Conservation (phyloP, 2,113 vertebrate genomes). For the Etheostoma cragini region DNA sequence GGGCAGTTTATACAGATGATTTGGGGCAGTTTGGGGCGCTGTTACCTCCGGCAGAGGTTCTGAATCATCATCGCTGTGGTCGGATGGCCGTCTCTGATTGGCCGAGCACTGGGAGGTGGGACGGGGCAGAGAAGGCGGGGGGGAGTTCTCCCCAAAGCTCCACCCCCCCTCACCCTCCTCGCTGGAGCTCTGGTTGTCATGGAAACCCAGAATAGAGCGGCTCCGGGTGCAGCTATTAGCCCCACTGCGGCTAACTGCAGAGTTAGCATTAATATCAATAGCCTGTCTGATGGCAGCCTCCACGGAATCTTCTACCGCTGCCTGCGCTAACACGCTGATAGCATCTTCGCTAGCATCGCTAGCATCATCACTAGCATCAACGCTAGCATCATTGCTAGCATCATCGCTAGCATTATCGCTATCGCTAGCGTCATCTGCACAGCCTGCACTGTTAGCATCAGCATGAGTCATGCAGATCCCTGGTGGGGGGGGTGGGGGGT, state of each 20-base stretch:
- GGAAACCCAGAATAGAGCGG: neutral
- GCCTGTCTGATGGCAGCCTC: constrained; percentile 47
- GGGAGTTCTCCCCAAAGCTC: constrained; percentile 38
- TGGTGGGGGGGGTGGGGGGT: constrained; percentile 38
- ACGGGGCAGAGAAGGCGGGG: constrained; percentile 2
- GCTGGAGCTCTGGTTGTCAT: constrained; percentile 24
- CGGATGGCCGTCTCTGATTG: constrained; percentile 11
- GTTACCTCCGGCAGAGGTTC: constrained; percentile 65
- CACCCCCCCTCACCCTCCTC: constrained; percentile 33
- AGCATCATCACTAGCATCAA: constrained; percentile 39
- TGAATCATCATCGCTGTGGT: constrained; percentile 38
- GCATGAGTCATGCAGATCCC: constrained; percentile 8
- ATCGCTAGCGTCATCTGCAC: constrained; percentile 14
- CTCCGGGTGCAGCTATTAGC: neutral
- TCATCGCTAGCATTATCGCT: constrained; percentile 38
- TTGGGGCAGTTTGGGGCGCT: neutral
- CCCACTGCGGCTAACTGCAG: neutral
- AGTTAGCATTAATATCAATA: constrained; percentile 20
- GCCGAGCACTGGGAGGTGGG: neutral
- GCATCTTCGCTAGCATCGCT: constrained; percentile 67
- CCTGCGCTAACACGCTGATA: constrained; percentile 68
- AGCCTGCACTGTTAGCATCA: constrained; percentile 24
- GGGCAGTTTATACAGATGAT: no score
- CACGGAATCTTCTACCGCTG: constrained; percentile 52
- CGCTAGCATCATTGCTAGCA: constrained; percentile 36